Evolutionary conservation across 2,797 vertebrate genomes (phyloP), one percentile per base, ranked within the genome.

Genomic region (Chaetophractus vellerosus): DNA sequence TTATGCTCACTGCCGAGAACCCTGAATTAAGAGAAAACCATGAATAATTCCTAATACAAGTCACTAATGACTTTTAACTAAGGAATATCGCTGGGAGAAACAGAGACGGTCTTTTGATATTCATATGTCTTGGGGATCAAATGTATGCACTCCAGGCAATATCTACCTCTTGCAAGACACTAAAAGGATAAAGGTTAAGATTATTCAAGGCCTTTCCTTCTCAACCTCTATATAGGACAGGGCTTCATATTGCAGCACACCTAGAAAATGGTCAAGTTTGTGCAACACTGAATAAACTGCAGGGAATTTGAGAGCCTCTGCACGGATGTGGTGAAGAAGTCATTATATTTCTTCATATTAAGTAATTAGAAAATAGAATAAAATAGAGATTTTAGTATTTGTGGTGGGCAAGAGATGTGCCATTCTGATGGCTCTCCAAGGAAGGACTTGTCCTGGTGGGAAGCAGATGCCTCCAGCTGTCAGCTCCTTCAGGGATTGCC

Each of bases 1-100:
- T 90, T 86, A 26, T 85, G 41, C 31, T 63, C 18, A 38, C 79
- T 76, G n/a, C 74, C 72, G 92, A 93, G 80, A 95, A 66, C 36
- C 63, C 26, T 4, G 2, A 61, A 76, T 57, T 71, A 88, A 83
- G 69, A 90, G 57, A n/a, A 96, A 87, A n/a, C 14, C 50, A 63
- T 82, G 63, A 95, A 86, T 78, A 86, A 36, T 69, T 69, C 66
- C 66, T 19, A 69, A 69, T 57, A 50, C 0, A 7, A 83, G 15
- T 94, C 50, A 36, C 64, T 45, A 14, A 64, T 59, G 48, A 9
- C 48, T 91, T 93, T 82, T 74, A 72, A 92, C 85, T 79, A 88
- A 50, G 59, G n/a, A 92, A 57, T 63, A 45, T 50, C 10, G 18
- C 64, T 63, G 83, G 83, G 86, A 92, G 33, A 89, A 95, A 82